Conservation (phyloP, 2,113 vertebrate species). For the Pterocles gutturalis region DNA sequence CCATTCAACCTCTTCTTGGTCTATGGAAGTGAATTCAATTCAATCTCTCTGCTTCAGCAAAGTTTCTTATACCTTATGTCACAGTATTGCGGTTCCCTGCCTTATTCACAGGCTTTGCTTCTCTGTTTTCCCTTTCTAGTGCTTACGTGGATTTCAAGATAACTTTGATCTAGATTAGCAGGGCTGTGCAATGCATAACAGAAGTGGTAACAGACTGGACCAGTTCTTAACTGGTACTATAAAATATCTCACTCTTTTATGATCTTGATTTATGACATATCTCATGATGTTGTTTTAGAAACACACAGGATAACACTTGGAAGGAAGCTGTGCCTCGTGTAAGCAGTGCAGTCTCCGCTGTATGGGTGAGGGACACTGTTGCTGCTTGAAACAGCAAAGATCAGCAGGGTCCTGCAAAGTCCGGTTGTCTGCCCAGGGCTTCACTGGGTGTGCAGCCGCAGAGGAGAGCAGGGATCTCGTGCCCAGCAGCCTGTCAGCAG, state of each 20-base stretch:
- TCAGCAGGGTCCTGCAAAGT: fast-evolving
- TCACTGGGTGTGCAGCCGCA: not conserved
- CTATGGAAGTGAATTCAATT: not conserved
- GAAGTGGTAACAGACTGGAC: not conserved
- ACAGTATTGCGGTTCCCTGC: not conserved
- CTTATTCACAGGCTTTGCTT: not conserved
- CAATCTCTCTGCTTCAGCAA: not conserved
- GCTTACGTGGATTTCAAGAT: not conserved
- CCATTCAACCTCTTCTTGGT: not conserved
- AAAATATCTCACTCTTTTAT: not conserved
- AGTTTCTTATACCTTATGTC: not conserved
- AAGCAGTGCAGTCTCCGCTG: not conserved
- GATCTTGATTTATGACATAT: not conserved
- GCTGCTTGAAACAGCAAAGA: not conserved
- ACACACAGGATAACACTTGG: not conserved
- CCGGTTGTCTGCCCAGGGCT: not conserved
- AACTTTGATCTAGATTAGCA: not conserved
- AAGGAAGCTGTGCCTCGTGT: not conserved
- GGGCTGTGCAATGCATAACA: not conserved
- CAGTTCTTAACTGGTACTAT: not conserved
- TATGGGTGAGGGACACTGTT: fast-evolving
- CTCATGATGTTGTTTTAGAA: not conserved
- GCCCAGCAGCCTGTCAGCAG: not conserved
- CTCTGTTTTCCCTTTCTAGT: not conserved
- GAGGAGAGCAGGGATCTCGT: not conserved